A percentile compares a stretch with the other conserved stretches of the same genome.
These are phyloP conservation scores for Microhierax caerulescens DNA, from an alignment of 2,797 vertebrate species.

Conservation along the genomic window DNA sequence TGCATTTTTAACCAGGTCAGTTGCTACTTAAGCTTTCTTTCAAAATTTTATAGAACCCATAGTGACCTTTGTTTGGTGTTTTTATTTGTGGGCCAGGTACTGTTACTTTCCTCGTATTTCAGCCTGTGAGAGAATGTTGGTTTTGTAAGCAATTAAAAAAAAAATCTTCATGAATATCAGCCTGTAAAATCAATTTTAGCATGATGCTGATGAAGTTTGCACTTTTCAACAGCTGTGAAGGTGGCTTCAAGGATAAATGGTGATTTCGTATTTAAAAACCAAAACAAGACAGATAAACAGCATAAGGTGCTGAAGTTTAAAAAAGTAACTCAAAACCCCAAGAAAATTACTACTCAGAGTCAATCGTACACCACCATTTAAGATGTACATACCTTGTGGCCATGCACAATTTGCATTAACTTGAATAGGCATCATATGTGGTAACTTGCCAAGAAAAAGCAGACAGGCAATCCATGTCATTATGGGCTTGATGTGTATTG, in stretches of 20 bases:
- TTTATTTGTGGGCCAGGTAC: neutral
- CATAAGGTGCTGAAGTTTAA: neutral
- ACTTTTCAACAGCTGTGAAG: neutral
- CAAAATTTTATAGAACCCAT: neutral
- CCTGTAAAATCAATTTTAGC: constrained; percentile 13
- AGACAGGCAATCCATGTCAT: neutral
- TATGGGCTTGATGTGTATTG: neutral
- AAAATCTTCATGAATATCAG: neutral
- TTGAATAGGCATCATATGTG: neutral
- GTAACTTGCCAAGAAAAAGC: neutral
- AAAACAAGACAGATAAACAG: neutral
- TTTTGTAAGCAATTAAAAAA: neutral
- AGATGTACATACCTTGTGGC: neutral
- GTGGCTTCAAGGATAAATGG: neutral
- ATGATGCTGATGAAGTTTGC: neutral
- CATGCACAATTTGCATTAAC: neutral
- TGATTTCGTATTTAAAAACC: neutral
- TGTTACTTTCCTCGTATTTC: neutral
- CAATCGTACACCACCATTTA: neutral
- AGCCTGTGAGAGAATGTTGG: neutral
- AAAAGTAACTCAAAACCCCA: neutral
- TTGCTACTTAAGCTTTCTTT: neutral
- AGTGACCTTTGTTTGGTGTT: neutral
- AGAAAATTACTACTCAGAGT: neutral
- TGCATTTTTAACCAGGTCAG: neutral